Base-by-base conservation (phyloP, 2,113 vertebrate species). In the Rissa tridactyla region DNA sequence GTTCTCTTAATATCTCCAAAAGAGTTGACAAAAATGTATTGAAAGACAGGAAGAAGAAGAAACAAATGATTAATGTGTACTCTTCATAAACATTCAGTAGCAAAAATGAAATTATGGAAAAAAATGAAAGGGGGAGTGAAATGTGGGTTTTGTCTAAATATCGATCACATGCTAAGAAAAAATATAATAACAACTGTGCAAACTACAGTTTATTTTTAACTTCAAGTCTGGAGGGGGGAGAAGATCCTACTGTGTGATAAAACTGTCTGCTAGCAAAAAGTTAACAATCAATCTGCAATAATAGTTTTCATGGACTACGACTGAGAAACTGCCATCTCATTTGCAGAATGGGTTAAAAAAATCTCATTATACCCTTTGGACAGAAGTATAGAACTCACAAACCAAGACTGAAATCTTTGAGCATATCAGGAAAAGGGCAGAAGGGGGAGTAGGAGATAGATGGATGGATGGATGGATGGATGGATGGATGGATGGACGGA, bases 221-320 rank as follows among this genome's bases (percentile, higher is more conserved):
- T 46, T 78, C 13, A 78, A 40, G 29, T 81, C 54, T 21, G 29
- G 87, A 87, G 12, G 4, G 27, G 20, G 23, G 5, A 93, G 72
- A 90, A 90, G 54, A 77, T 92, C 88, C 76, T 61, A 40, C 69
- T 89, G 72, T 54, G 80, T 26, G 16, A 85, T 84, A 89, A 86
- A 97, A 83, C 11, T 58, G 21, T 42, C 47, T 83, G 27, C 52
- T 64, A 75, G 36, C 32, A 80, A 82, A 61, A 96, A 91, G 83
- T 79, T 92, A 89, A 51, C 44, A 91, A 85, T 92, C 93, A 78
- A 96, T 96, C 62, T 94, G 38, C 71, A 96, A 46, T 95, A 94
- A 91, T 82, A 92, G 34, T 82, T 96, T 85, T 72, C 78, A 73
- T 11, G 47, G 86, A 72, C 58, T 91, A 51, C 90, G 96, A 58